Evolutionary conservation across 2,888 invertebrate species (phyloP).

Genomic region (Nomada goodeniana): DNA sequence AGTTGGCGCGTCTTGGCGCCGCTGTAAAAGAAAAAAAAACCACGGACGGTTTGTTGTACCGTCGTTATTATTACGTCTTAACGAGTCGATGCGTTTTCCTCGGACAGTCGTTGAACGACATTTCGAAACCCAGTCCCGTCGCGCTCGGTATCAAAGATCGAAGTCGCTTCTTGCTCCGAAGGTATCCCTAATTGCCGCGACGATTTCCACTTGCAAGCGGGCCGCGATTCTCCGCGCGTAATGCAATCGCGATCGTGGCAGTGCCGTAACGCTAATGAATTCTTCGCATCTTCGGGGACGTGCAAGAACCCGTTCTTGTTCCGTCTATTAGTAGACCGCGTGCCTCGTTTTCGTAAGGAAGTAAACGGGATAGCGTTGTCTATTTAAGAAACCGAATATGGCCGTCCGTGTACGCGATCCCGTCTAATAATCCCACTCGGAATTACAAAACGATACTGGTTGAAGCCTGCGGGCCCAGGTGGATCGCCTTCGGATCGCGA

Average conservation of each 20-base stretch:
- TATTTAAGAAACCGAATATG: background rate
- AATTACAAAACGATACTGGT: background rate
- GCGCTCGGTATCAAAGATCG: background rate
- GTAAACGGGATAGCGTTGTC: background rate
- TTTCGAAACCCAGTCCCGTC: background rate
- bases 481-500: background rate
- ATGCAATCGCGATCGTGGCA: background rate
- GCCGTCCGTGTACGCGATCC: background rate
- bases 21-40: background rate
- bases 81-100: background rate
- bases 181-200: conserved; percentile 21
- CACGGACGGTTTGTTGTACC: conserved; percentile 24
- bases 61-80: background rate
- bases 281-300: background rate
- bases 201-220: conserved; percentile 31
- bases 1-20: conserved; percentile 18
- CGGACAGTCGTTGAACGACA: background rate
- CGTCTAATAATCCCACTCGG: background rate
- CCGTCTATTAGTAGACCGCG: background rate
- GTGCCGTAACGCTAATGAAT: background rate
- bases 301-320: background rate
- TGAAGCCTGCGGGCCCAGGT: background rate
- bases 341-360: background rate
- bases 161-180: background rate
- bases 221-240: background rate